phyloP scores from a whole-genome alignment of 2,888 invertebrate genomes.

The Sphaeridia pumilis region DNA sequence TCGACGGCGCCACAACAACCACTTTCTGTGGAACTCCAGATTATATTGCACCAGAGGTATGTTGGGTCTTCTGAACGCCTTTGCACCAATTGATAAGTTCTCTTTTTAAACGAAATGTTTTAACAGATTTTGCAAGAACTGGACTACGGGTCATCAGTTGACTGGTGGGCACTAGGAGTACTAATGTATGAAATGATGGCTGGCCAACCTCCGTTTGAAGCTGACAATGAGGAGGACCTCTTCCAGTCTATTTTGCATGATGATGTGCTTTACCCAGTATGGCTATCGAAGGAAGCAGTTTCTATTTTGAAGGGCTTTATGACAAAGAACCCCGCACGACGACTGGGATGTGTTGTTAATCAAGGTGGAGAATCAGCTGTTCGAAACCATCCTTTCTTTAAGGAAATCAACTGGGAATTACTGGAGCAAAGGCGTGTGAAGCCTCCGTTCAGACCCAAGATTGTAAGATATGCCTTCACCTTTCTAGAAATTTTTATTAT shows the following conservation, averaged over 20 bases:
- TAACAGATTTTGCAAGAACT: conserved; percentile 73
- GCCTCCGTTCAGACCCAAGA: conserved; percentile 96
- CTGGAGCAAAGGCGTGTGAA: conserved; percentile 79
- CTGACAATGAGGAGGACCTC: conserved; percentile 98
- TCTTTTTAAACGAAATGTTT: conserved; percentile 4
- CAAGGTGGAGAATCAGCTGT: conserved; percentile 74
- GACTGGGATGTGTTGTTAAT: conserved; percentile 74
- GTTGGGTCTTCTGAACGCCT: not conserved
- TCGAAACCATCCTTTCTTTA: conserved; percentile 79
- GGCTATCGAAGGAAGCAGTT: conserved; percentile 83
- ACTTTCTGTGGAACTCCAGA: conserved; percentile 99
- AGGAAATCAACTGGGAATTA: conserved; percentile 92
- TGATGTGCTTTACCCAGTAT: conserved; percentile 95
- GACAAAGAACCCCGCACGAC: conserved; percentile 89
- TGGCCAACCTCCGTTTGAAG: conserved; percentile 98
- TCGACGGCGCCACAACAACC: conserved; percentile 78
- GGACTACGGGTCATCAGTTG: conserved; percentile 78
- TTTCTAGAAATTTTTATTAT: not conserved
- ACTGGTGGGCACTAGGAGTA: conserved; percentile 62
- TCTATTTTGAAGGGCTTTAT: conserved; percentile 82
- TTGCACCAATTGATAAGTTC: not conserved
- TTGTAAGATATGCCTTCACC: conserved; percentile 52
- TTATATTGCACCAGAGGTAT: conserved; percentile 92
- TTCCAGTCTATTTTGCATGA: conserved; percentile 98
- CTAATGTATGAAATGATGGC: conserved; percentile 60